Base-by-base conservation (phyloP, 2,888 invertebrate genomes). In the Drosophila prolongata region DNA sequence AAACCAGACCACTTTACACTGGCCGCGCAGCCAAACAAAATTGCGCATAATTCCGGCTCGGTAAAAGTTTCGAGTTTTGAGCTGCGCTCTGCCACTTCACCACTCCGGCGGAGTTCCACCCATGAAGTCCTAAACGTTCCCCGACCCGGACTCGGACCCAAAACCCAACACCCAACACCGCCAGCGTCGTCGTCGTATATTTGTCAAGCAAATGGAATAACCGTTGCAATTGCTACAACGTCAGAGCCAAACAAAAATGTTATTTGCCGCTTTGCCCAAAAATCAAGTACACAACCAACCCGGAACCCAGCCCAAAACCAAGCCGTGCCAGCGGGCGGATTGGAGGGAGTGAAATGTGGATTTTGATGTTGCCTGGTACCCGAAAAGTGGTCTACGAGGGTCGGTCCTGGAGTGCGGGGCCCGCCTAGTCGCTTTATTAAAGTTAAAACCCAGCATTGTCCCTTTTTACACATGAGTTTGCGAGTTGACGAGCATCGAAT, bases 171-270 rank as follows among this genome's bases (percentile, higher is more conserved):
- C 37, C 58, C 59, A n/a, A 61, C 38, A 47, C 14, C 58, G 38
- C 55, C 55, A 19, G 38, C 67, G 35, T 42, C 61, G 54, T 80
- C 53, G 24, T 69, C 82, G 87, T 85, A 70, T 84, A 85, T 84
- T 84, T 84, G 83, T 84, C 83, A 87, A 87, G 87, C 86, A 84
- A 84, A 84, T 84, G 83, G 88, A 84, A 84, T 86, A 84, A 82
- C 83, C 88, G 87, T 77, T 87, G 87, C 82, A 76, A 85, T 84
- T 82, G 86, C 83, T 87, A 87, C 79, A 84, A 84, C 83, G 83
- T 84, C 83, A 87, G 87, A 84, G 77, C 83, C 86, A 84, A 87
- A 84, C 83, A 84, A 84, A 84, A 84, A 84, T 84, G 87, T 85
- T 84, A 84, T 84, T 84, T 84, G 83, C 83, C 88, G 87, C 85